These are phyloP conservation scores for Drosophila biarmipes DNA, from an alignment of 1,140 invertebrate species.

Conservation along the genomic window DNA sequence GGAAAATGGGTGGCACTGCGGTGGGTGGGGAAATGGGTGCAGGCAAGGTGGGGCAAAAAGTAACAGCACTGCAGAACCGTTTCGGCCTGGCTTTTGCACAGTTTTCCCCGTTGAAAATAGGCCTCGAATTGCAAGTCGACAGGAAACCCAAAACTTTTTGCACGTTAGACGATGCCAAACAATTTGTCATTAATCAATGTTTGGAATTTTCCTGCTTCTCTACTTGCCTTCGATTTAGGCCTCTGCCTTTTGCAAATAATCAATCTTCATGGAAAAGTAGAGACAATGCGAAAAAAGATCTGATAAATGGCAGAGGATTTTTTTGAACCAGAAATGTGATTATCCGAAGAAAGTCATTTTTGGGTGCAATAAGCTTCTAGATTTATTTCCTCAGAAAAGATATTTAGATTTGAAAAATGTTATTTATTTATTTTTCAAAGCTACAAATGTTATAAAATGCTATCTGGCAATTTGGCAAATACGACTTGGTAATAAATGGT, in stretches of 20 bases:
- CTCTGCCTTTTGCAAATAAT: constrained; percentile 34
- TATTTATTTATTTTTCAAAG: no score
- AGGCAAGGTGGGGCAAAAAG: constrained; percentile 20
- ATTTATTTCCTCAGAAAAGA: neutral
- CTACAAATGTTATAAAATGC: no score
- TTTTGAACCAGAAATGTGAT: neutral
- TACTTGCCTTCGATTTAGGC: constrained; percentile 6
- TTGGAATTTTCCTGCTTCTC: constrained; percentile 46
- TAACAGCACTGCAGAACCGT: constrained; percentile 44
- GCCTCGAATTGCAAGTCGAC: constrained; percentile 44
- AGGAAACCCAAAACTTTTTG: constrained; percentile 33
- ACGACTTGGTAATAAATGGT: no score
- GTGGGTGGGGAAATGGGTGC: neutral
- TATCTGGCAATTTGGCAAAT: no score
- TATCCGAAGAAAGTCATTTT: neutral
- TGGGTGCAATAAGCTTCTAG: neutral
- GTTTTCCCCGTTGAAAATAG: constrained; percentile 44
- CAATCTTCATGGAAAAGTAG: constrained; percentile 49
- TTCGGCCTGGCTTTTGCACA: constrained; percentile 37
- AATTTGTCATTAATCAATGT: constrained; percentile 81
- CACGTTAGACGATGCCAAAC: constrained; percentile 58
- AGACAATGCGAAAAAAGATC: constrained; percentile 12
- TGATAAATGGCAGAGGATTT: constrained; percentile 25
- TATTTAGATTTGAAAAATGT: no score
- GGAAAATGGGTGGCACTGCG: neutral